Evolutionary conservation across 2,113 vertebrate species (phyloP).

Genomic region (Hiodon alosoides): DNA sequence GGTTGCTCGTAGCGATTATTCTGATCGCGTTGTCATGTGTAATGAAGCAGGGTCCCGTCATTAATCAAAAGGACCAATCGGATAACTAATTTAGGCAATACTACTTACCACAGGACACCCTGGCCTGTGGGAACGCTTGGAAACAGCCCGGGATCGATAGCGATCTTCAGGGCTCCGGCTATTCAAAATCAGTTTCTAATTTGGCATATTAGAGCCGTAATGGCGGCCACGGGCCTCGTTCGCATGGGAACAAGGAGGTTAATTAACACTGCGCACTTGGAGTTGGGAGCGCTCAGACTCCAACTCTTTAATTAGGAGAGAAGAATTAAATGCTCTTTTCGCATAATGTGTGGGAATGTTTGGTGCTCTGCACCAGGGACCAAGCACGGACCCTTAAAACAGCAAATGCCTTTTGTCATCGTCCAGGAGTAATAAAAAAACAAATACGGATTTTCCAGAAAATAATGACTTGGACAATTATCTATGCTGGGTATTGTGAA

Average conservation of each 20-base stretch:
- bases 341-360: constrained; percentile 5
- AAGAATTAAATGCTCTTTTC: constrained; percentile 37
- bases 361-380: too few relatives aligned
- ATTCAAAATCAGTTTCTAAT: constrained; percentile 54
- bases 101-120: constrained; percentile 80
- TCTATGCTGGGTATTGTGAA: too few relatives aligned
- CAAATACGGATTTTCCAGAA: constrained; percentile 12
- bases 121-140: constrained; percentile 79
- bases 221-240: constrained; percentile 42
- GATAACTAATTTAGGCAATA: constrained; percentile 91
- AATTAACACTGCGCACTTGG: constrained; percentile 47
- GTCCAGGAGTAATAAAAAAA: not conserved
- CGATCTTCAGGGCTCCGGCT: constrained; percentile 61
- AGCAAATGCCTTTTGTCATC: too few relatives aligned
- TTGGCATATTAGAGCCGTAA: constrained; percentile 55
- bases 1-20: constrained; percentile 68
- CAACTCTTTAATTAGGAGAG: constrained; percentile 47
- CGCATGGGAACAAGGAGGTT: constrained; percentile 47
- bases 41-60: constrained; percentile 76
- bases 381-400: too few relatives aligned
- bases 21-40: constrained; percentile 82
- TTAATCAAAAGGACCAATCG: constrained; percentile 90
- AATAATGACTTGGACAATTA: too few relatives aligned
- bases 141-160: constrained; percentile 78
- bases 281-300: constrained; percentile 43